Base-by-base conservation (phyloP, 2,888 invertebrate species). In the Lamproptera curius region DNA sequence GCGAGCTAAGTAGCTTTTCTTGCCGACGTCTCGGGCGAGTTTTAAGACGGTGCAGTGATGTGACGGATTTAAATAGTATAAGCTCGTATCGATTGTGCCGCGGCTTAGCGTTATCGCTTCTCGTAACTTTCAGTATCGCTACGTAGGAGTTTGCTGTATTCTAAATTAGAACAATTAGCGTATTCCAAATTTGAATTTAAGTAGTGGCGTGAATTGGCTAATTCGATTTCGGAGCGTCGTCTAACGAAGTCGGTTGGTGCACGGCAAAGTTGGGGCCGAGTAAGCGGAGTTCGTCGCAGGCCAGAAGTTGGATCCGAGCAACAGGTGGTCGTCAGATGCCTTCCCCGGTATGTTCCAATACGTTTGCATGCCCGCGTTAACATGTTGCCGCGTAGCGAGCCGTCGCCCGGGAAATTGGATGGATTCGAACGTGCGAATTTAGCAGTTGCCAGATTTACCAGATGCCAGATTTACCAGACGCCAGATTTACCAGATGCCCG, bases 301-400 rank as follows among this genome's bases (percentile, higher is more conserved):
- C 55, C 68, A 63, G 67, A 74, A 79, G 76, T 82, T 81, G 73
- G 75, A 66, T 64, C 63, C 66, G 59, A 65, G 82, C 86, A 86
- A 86, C 86, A 86, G 83, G 86, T 86, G 84, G 76, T 66, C 75
- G 77, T 51, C 82, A 69, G 81, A 86, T 87, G 86, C 76, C 67
- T 76, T 75, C 66, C 73, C 75, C 76, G 86, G 86, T 87, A 75
- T 79, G 80, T 81, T 77, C 70, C 71, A 77, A 69, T 79, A 71
- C 71, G 69, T 83, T 83, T 85, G 86, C 86, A 86, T 85, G 84
- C 79, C 72, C 72, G 74, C 74, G 64, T 31, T 13, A 31, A 31
- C 66, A 67, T 66, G 58, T 56, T 54, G 54, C 56, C 48, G 54
- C 49, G 54, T n/a, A n/a, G n/a, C n/a, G n/a, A n/a, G n/a, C n/a